A percentile compares a stretch with the other conserved stretches of the same genome.
phyloP scores from a whole-genome alignment of 2,797 vertebrate genomes.

The Alca torda region DNA sequence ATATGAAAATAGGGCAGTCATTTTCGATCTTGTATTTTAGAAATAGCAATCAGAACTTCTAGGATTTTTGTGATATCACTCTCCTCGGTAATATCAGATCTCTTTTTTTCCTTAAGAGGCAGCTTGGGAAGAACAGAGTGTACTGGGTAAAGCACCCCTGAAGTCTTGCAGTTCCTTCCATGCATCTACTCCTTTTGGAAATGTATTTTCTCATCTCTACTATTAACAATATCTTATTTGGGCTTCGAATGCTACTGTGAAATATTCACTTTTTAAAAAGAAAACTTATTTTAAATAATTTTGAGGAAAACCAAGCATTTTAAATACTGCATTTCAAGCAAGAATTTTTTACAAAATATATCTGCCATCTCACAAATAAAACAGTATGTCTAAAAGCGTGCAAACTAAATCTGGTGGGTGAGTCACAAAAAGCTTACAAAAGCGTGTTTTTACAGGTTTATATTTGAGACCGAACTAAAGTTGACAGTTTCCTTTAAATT shows the following conservation, averaged over 20 bases:
- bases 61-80: not conserved
- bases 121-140: not conserved
- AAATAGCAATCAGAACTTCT: not conserved
- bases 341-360: not conserved
- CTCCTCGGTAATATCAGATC: not conserved
- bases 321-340: not conserved
- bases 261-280: not conserved
- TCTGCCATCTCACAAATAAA: not conserved
- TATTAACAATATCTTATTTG: not conserved
- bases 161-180: not conserved
- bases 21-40: not conserved
- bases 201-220: not conserved
- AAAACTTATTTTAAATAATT: not conserved
- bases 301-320: not conserved
- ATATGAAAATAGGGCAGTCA: not conserved
- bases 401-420: not conserved
- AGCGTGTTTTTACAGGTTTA: not conserved
- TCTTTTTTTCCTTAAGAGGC: not conserved
- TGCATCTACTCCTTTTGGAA: not conserved
- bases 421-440: not conserved
- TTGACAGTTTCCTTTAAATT: not conserved
- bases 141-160: not conserved
- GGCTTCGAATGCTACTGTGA: not conserved
- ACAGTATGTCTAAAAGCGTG: not conserved
- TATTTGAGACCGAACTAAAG: not conserved